Percentiles rank a stretch among this genome's conserved stretches.
Conservation (phyloP, 1,140 invertebrate genomes). For the Hypothenemus hampei region DNA sequence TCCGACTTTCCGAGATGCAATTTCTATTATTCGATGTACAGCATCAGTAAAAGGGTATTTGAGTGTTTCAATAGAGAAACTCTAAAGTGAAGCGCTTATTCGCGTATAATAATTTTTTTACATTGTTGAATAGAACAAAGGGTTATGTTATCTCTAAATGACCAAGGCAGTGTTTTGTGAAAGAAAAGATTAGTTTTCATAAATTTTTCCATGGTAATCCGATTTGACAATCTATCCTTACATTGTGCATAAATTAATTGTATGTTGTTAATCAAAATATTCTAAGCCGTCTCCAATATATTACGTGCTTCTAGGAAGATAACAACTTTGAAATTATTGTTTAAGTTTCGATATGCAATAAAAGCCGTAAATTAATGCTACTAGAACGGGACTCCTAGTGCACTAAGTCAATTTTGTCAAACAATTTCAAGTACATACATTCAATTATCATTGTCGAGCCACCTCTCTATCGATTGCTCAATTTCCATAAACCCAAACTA, state of each 20-base stretch:
- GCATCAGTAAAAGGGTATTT: conserved; percentile 4
- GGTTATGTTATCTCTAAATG: background rate
- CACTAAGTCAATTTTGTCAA: conserved; percentile 20
- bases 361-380: conserved; percentile 3
- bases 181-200: background rate
- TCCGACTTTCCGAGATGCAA: conserved; percentile 15
- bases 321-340: conserved; percentile 16
- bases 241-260: background rate
- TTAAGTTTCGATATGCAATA: conserved; percentile 13
- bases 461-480: conserved; percentile 10
- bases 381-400: conserved; percentile 4
- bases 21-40: conserved; percentile 21
- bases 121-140: background rate
- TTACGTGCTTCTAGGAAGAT: conserved; percentile 2
- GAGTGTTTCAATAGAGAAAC: background rate
- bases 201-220: background rate
- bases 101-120: background rate
- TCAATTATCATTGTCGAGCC: conserved; percentile 17
- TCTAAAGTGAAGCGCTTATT: background rate
- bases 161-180: background rate
- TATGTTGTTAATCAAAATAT: background rate
- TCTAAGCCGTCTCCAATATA: conserved; percentile 3
- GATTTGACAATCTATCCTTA: background rate
- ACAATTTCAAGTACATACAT: conserved; percentile 17
- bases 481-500: conserved; percentile 17